A percentile compares a stretch with the other conserved stretches of the same genome.
Evolutionary conservation across 2,797 vertebrate species (phyloP).

Genomic region (Meda fulgida): DNA sequence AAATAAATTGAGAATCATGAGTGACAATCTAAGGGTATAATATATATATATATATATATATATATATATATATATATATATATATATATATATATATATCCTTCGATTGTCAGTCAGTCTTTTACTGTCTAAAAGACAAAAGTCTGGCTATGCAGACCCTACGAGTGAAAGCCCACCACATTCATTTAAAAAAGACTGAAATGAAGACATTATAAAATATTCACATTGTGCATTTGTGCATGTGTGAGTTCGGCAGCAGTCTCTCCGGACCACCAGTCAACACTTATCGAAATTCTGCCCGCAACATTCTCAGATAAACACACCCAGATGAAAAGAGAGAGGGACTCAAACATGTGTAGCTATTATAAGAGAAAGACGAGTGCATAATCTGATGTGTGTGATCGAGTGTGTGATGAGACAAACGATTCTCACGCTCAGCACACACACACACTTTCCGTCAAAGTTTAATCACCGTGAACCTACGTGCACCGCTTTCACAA

Average conservation of each 20-base stretch:
- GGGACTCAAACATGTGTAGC: constrained; percentile 55
- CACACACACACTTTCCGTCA: background rate
- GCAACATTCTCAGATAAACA: constrained; percentile 41
- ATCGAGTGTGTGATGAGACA: constrained; percentile 44
- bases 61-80: too few species aligned
- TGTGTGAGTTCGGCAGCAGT: constrained; percentile 42
- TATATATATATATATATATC: background rate
- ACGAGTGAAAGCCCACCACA: background rate
- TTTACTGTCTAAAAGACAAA: background rate
- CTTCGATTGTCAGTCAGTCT: background rate
- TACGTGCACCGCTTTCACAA: constrained; percentile 29
- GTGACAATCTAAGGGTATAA: too few species aligned
- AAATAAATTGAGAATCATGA: too few species aligned
- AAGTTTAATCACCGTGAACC: constrained; percentile 49
- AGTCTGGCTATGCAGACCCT: background rate
- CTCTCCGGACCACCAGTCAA: constrained; percentile 51
- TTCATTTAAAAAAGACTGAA: background rate
- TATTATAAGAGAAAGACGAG: constrained; percentile 57
- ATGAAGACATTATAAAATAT: constrained; percentile 18
- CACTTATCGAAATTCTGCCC: constrained; percentile 59
- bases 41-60: too few species aligned
- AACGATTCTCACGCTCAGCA: background rate
- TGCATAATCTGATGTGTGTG: constrained; percentile 41
- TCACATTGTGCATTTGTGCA: background rate
- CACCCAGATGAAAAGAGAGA: constrained; percentile 46